Base-by-base conservation (phyloP, 2,797 vertebrate species). In the Onychomys torridus region DNA sequence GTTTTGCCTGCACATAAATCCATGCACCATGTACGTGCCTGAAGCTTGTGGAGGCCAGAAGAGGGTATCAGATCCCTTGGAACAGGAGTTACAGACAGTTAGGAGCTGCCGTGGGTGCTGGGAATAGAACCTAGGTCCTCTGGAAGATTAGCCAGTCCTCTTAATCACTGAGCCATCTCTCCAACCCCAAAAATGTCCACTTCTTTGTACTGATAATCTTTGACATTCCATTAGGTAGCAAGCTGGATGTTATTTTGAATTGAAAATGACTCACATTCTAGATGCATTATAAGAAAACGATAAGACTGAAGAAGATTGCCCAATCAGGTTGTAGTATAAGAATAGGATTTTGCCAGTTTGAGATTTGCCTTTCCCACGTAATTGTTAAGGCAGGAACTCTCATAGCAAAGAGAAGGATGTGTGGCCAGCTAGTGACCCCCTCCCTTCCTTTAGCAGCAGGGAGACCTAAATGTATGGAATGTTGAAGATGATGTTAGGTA, bases 181-280 rank as follows among this genome's bases (percentile, higher is more conserved):
- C 12, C 21, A 67, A 3, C 21, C 19, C 32, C 3, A 6, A n/a
- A 85, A 69, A n/a, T 52, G 19, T n/a, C 32, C 21, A n/a, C 21
- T 67, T 55, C 23, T 40, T 40, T 7, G 12, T 9, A 61, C n/a
- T 76, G 87, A 71, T 93, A 82, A 76, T 59, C 85, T 78, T 86
- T 82, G 43, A 32, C 34, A n/a, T 89, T 43, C 12, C 67, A 40
- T 87, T 85, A 59, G 57, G 32, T 89, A 27, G 61, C 25, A 96
- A 94, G 90, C 6, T 37, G 11, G 90, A 82, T 88, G 16, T 29
- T 81, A 78, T 77, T 93, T 96, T 93, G 59, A 95, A n/a, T 77
- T 94, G 78, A 91, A 88, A 92, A 90, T 92, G 29, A 79, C 23
- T 92, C 83, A 90, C 89, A 32, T 90, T 90, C 9, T 93, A 65